Conservation (phyloP, 2,888 invertebrate genomes). For the Drepana falcataria region DNA sequence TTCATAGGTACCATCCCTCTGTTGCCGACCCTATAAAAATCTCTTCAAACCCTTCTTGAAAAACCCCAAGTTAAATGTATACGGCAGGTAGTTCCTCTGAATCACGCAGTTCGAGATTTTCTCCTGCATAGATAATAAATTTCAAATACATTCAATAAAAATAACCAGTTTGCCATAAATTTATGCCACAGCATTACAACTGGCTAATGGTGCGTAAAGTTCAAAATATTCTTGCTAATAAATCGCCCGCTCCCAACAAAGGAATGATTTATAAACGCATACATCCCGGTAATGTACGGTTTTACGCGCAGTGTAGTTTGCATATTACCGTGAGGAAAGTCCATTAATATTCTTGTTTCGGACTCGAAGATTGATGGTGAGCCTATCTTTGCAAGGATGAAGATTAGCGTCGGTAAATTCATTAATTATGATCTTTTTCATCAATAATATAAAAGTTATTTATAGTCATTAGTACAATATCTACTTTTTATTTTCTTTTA, state of each 20-base stretch:
- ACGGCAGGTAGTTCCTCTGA: too few species aligned
- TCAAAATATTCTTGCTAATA: constrained; percentile 2
- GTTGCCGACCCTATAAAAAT: too few species aligned
- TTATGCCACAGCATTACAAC: not conserved
- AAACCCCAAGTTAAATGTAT: too few species aligned
- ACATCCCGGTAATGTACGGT: constrained; percentile 1
- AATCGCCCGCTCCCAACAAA: not conserved
- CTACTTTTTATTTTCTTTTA: too few species aligned
- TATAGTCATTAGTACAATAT: too few species aligned
- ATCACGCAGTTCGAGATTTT: too few species aligned
- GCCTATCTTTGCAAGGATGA: not conserved
- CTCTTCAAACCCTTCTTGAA: too few species aligned
- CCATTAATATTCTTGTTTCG: not conserved
- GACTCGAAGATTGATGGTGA: not conserved
- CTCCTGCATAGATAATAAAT: too few species aligned
- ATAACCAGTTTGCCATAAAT: not conserved
- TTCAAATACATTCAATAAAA: not conserved
- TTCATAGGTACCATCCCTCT: too few species aligned
- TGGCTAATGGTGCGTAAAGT: constrained; percentile 1
- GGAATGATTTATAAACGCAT: constrained; percentile 1
- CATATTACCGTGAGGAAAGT: not conserved
- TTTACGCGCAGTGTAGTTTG: not conserved
- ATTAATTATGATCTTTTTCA: too few species aligned
- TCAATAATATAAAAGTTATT: too few species aligned
- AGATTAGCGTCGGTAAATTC: not conserved